Conservation (phyloP, 2,888 invertebrate species). For the Apamea sordens region DNA sequence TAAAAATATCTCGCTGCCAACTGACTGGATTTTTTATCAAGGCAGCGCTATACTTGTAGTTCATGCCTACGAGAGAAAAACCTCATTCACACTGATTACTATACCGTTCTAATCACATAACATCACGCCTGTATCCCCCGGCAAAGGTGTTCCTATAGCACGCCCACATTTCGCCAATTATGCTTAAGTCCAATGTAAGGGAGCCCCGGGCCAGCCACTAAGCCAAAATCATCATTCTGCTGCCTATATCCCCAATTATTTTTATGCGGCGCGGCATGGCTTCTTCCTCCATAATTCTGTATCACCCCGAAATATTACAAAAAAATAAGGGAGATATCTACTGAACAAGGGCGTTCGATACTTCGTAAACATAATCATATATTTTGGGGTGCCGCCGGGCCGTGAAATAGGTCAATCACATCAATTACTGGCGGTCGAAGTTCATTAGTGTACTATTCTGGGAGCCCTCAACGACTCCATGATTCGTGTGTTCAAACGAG, state of each 20-base stretch:
- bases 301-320: constrained; percentile 6
- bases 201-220: not conserved
- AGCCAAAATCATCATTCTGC: not conserved
- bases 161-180: not conserved
- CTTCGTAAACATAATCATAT: constrained; percentile 58
- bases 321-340: constrained; percentile 29
- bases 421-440: constrained; percentile 66
- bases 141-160: not conserved
- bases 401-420: constrained; percentile 75
- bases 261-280: not conserved
- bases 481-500: constrained; percentile 25
- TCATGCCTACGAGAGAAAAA: not conserved
- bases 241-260: not conserved
- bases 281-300: not conserved
- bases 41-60: not conserved
- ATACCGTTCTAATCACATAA: not conserved
- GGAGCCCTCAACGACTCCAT: constrained; percentile 44
- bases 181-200: not conserved
- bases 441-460: constrained; percentile 67
- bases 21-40: not conserved
- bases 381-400: constrained; percentile 52
- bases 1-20: constrained; percentile 2
- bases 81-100: not conserved
- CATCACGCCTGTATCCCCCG: not conserved
- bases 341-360: constrained; percentile 47